A percentile compares a stretch with the other conserved stretches of the same genome.
phyloP scores from a whole-genome alignment of 2,888 invertebrate species.

The Cremastinae sp. region DNA sequence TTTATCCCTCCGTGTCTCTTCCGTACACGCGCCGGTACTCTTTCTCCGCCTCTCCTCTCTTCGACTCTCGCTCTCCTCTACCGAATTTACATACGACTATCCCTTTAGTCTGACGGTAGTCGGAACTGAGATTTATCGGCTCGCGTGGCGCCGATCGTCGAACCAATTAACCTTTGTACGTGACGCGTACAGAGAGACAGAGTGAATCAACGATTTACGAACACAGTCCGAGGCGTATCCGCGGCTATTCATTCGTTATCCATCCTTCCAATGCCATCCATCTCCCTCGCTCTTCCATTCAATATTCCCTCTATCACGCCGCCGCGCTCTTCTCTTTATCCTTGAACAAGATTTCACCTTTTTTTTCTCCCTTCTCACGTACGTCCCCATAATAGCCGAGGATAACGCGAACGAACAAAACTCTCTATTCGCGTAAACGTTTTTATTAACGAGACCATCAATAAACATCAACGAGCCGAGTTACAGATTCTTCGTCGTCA shows the following conservation, averaged over 20 bases:
- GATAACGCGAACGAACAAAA: slow-evolving; percentile 14
- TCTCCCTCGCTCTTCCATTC: slow-evolving; percentile 37
- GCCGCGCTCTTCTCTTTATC: slow-evolving; percentile 21
- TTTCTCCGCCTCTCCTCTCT: slow-evolving; percentile 30
- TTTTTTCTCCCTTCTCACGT: slow-evolving; percentile 18
- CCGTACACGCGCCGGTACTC: not conserved
- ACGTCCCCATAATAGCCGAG: slow-evolving; percentile 20
- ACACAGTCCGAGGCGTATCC: slow-evolving; percentile 57
- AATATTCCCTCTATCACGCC: slow-evolving; percentile 47
- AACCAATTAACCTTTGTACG: slow-evolving; percentile 66
- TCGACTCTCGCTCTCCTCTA: slow-evolving; percentile 16
- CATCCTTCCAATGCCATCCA: slow-evolving; percentile 10
- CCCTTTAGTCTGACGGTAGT: slow-evolving; percentile 61
- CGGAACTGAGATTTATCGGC: slow-evolving; percentile 65
- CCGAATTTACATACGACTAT: slow-evolving; percentile 65
- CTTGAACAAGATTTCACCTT: slow-evolving; percentile 23
- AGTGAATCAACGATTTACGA: slow-evolving; percentile 63
- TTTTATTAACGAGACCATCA: slow-evolving; percentile 19
- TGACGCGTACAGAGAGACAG: slow-evolving; percentile 61
- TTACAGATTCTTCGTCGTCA: not conserved
- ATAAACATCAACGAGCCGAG: slow-evolving; percentile 12
- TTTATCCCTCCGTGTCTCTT: slow-evolving; percentile 31
- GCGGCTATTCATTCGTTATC: slow-evolving; percentile 56
- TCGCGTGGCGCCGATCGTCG: slow-evolving; percentile 66
- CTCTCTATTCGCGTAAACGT: slow-evolving; percentile 32